A percentile compares a stretch with the other conserved stretches of the same genome.
phyloP scores from a whole-genome alignment of 2,113 vertebrate genomes.

The Struthio camelus region DNA sequence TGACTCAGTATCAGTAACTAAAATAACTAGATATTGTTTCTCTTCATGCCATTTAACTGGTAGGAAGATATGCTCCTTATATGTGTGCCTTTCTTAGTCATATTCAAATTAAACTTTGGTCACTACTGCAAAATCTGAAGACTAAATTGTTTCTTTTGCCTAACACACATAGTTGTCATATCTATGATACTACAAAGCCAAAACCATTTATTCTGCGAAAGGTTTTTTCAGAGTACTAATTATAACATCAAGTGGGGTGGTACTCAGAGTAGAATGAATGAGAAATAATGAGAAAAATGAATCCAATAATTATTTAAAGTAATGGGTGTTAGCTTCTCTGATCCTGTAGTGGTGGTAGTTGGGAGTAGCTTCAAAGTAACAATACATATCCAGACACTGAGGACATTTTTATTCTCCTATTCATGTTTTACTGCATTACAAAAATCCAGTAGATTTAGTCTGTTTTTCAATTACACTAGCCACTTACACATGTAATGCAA shows the following conservation, averaged over 20 bases:
- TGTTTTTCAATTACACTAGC: conserved; percentile 86
- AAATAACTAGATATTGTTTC: background rate
- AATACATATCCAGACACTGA: conserved; percentile 78
- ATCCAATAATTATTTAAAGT: conserved; percentile 83
- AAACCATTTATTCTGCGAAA: conserved; percentile 69
- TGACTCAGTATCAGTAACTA: background rate
- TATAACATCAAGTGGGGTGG: conserved; percentile 80
- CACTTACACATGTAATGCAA: conserved; percentile 77
- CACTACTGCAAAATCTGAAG: background rate
- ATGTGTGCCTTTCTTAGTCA: background rate
- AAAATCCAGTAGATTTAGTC: conserved; percentile 81
- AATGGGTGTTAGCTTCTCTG: conserved; percentile 77
- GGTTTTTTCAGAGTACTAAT: conserved; percentile 78
- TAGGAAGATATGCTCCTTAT: background rate
- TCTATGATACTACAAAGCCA: conserved; percentile 51
- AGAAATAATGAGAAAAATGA: conserved; percentile 77
- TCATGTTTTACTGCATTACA: conserved; percentile 84
- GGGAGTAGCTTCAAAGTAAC: conserved; percentile 79
- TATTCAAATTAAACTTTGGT: background rate
- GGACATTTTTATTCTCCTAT: conserved; percentile 82
- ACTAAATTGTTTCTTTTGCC: conserved; percentile 28
- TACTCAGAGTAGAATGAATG: conserved; percentile 75
- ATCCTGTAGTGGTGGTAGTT: conserved; percentile 75
- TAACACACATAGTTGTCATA: conserved; percentile 34
- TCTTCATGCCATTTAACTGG: background rate